Conservation (phyloP, 2,113 vertebrate species). For the Herpetotheres cachinnans region DNA sequence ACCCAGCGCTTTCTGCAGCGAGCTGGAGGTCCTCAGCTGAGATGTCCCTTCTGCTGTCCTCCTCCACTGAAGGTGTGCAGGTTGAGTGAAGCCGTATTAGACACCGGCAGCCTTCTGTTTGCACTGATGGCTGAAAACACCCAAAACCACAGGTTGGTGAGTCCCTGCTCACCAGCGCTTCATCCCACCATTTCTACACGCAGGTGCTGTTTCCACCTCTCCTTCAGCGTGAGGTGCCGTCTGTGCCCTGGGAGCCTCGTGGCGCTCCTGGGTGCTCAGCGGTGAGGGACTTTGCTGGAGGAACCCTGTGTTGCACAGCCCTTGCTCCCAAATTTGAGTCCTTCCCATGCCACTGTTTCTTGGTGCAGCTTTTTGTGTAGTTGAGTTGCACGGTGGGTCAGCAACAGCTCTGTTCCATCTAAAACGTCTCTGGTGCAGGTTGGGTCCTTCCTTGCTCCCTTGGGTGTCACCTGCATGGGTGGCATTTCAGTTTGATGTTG, state of each 20-base stretch:
- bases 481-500: neutral
- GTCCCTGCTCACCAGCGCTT: neutral
- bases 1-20: neutral
- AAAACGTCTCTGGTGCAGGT: neutral
- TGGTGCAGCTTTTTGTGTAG: neutral
- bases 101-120: neutral
- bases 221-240: neutral
- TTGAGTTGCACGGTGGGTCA: rapidly evolving
- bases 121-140: neutral
- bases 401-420: neutral
- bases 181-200: neutral
- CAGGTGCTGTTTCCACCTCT: neutral
- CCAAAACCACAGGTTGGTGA: rapidly evolving
- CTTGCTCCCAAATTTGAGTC: neutral
- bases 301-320: neutral
- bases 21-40: neutral
- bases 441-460: neutral
- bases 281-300: neutral
- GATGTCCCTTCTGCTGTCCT: neutral
- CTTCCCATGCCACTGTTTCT: neutral
- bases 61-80: neutral
- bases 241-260: neutral
- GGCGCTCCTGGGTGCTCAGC: neutral
- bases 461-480: neutral
- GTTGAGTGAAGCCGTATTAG: neutral